phyloP scores from a whole-genome alignment of 1,140 invertebrate genomes.

The Trichonephila inaurata region DNA sequence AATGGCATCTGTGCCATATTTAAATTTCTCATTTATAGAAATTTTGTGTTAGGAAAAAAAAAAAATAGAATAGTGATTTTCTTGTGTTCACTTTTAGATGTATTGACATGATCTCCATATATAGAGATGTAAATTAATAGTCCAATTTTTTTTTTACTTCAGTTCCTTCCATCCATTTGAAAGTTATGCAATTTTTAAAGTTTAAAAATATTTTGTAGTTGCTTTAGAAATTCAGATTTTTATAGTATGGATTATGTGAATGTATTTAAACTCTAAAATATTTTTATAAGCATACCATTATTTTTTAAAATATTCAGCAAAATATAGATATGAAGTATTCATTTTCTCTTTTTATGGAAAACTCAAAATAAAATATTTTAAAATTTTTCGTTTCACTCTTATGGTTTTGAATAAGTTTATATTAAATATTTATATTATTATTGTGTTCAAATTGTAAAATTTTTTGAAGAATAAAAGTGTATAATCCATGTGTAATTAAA shows the following conservation, averaged over 20 bases:
- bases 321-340: conserved; percentile 7
- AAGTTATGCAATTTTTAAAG: conserved; percentile 33
- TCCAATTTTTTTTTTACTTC: conserved; percentile 25
- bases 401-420: background rate
- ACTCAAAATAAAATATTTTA: background rate
- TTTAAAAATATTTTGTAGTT: conserved; percentile 35
- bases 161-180: conserved; percentile 30
- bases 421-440: background rate
- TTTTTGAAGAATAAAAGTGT: too few relatives aligned
- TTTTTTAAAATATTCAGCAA: conserved; percentile 16
- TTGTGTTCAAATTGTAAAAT: background rate
- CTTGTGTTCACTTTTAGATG: conserved; percentile 31
- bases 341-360: background rate
- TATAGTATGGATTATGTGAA: background rate
- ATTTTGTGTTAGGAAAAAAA: background rate
- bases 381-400: background rate
- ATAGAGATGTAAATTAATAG: conserved; percentile 33
- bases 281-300: conserved; percentile 5
- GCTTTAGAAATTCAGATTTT: conserved; percentile 6
- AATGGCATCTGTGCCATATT: background rate
- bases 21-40: conserved; percentile 14
- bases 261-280: conserved; percentile 6
- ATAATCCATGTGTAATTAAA: too few relatives aligned
- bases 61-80: conserved; percentile 10
- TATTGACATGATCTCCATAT: conserved; percentile 35